phyloP scores from a whole-genome alignment of 2,888 invertebrate genomes.

The Thecocarcelia acutangulata region DNA sequence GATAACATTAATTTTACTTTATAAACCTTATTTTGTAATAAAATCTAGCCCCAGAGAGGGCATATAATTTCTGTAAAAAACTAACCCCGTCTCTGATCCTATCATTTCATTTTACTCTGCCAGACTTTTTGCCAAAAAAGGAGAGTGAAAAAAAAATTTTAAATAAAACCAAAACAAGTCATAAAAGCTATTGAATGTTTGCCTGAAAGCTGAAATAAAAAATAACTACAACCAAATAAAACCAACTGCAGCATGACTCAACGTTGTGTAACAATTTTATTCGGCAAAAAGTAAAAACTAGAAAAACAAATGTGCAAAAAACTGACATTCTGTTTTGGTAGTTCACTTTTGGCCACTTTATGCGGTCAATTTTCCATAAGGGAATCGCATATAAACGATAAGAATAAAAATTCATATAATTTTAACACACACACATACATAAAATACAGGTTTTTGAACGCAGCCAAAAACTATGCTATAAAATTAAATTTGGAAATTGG shows the following conservation, averaged over 20 bases:
- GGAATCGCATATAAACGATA: slow-evolving; percentile 48
- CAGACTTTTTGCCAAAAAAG: slow-evolving; percentile 10
- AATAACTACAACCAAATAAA: slow-evolving; percentile 34
- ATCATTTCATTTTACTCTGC: not conserved
- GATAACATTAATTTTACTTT: slow-evolving; percentile 30
- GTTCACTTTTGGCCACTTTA: slow-evolving; percentile 48
- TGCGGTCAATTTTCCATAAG: slow-evolving; percentile 63
- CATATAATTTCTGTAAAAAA: not conserved
- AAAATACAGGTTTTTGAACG: slow-evolving; percentile 35
- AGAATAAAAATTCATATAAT: not conserved
- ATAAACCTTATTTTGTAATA: slow-evolving; percentile 10
- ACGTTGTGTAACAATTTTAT: slow-evolving; percentile 51
- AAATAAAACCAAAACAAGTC: slow-evolving; percentile 20
- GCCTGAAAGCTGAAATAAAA: slow-evolving; percentile 15
- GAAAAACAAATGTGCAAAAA: slow-evolving; percentile 15
- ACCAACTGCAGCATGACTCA: slow-evolving; percentile 68
- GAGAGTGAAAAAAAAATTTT: not conserved
- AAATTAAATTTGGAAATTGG: slow-evolving; percentile 28
- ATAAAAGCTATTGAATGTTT: slow-evolving; percentile 58
- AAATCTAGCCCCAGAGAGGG: not conserved
- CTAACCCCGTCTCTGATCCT: not conserved
- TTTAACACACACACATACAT: not conserved
- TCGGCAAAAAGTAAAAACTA: not conserved
- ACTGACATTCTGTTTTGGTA: slow-evolving; percentile 25
- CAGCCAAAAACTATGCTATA: slow-evolving; percentile 58